Conservation (phyloP, 2,888 invertebrate species). For the Temnothorax ravouxi region DNA sequence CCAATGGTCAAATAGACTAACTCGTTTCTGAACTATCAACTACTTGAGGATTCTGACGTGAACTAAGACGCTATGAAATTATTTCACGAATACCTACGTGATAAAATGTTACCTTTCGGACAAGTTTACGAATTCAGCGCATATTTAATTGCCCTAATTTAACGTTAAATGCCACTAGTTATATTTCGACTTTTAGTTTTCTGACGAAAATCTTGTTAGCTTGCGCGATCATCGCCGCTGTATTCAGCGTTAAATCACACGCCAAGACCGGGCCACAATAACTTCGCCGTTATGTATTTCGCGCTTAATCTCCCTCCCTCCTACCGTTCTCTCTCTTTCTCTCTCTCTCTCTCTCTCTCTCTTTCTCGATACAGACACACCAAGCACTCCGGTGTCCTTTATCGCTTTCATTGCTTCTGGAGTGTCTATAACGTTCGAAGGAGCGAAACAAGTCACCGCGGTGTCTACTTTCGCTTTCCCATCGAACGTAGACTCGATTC, state of each 20-base stretch:
- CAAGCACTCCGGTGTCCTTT: slow-evolving; percentile 46
- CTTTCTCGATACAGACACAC: slow-evolving; percentile 7
- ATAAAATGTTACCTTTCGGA: neutral
- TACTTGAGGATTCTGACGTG: neutral
- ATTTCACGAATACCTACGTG: neutral
- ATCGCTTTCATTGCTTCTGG: slow-evolving; percentile 53
- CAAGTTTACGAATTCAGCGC: neutral
- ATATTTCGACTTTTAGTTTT: slow-evolving; percentile 20
- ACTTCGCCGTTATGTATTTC: slow-evolving; percentile 39
- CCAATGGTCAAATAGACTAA: neutral
- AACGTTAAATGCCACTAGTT: neutral
- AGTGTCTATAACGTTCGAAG: slow-evolving; percentile 50
- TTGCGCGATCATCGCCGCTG: neutral
- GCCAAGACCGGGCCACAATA: slow-evolving; percentile 37
- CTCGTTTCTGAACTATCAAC: neutral
- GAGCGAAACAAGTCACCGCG: slow-evolving; percentile 39
- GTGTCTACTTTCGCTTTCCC: slow-evolving; percentile 55
- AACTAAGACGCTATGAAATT: neutral
- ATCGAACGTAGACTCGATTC: slow-evolving; percentile 43
- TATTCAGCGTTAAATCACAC: slow-evolving; percentile 21
- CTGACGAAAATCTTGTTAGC: neutral
- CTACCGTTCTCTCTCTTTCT: neutral
- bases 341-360: neutral
- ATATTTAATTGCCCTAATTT: neutral
- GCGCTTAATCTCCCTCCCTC: slow-evolving; percentile 27